Conservation (phyloP, 2,888 invertebrate genomes). For the Deilephila porcellus region DNA sequence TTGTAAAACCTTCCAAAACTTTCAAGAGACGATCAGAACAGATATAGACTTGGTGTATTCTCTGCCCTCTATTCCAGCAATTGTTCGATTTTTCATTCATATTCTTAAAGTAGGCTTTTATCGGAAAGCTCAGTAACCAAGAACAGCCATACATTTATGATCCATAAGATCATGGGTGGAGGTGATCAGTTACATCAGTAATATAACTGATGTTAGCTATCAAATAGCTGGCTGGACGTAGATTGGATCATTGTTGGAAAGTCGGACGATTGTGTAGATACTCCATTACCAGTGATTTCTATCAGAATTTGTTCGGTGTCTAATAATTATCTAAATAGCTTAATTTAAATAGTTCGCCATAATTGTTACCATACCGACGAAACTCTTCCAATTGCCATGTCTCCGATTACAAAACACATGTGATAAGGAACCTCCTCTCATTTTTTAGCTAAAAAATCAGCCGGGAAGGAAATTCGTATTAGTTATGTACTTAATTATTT, state of each 20-base stretch:
- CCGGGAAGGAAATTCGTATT: background rate
- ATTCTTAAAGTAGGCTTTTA: too few relatives aligned
- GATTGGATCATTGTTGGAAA: background rate
- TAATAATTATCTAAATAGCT: background rate
- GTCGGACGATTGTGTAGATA: background rate
- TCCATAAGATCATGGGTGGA: background rate
- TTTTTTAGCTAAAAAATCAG: background rate
- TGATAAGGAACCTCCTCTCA: background rate
- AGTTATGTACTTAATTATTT: constrained; percentile 15
- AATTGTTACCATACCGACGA: constrained; percentile 1
- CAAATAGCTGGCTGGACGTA: background rate
- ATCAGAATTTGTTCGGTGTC: background rate
- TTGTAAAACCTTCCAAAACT: background rate
- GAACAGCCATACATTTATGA: background rate
- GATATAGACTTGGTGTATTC: too few relatives aligned
- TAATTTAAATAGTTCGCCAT: background rate
- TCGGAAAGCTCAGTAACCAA: background rate
- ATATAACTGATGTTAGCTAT: too few relatives aligned
- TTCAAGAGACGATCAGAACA: too few relatives aligned
- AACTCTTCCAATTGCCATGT: background rate
- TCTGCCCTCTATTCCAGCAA: too few relatives aligned
- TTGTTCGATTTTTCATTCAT: too few relatives aligned
- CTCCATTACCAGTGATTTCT: background rate
- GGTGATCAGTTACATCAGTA: too few relatives aligned
- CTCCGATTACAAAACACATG: background rate